phyloP scores from a whole-genome alignment of 2,888 invertebrate genomes.

The Orchesella flavescens region DNA sequence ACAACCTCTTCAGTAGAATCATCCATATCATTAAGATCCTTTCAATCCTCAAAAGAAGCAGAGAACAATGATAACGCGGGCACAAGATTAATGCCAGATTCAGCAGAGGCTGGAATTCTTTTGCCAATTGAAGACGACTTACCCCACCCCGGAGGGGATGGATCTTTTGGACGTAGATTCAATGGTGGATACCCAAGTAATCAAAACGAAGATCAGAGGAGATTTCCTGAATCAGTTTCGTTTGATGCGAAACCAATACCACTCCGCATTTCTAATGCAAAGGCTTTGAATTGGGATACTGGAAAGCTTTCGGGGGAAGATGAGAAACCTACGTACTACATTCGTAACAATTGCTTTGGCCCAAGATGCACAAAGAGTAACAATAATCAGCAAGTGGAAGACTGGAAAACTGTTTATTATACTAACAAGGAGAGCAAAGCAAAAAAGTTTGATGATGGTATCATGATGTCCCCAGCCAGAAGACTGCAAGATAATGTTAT shows the following conservation, averaged over 20 bases:
- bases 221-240: conserved; percentile 39
- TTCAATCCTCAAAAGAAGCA: neutral
- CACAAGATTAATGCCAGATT: conserved; percentile 41
- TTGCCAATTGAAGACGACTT: conserved; percentile 61
- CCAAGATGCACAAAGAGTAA: conserved; percentile 46
- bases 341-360: conserved; percentile 65
- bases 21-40: neutral
- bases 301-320: conserved; percentile 16
- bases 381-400: conserved; percentile 40
- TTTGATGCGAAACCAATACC: conserved; percentile 64
- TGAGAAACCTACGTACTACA: conserved; percentile 53
- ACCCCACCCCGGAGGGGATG: conserved; percentile 50
- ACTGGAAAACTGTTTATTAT: conserved; percentile 57
- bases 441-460: conserved; percentile 37
- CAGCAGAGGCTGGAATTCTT: conserved; percentile 57
- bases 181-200: neutral
- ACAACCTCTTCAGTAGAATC: conserved; percentile 30
- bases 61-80: neutral
- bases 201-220: neutral
- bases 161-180: conserved; percentile 21
- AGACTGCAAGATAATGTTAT: conserved; percentile 31
- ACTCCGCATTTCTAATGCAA: conserved; percentile 38
- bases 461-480: neutral
- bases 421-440: conserved; percentile 21
- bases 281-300: conserved; percentile 15